Conservation (phyloP, 2,113 vertebrate species). For the Cinclus cinclus region DNA sequence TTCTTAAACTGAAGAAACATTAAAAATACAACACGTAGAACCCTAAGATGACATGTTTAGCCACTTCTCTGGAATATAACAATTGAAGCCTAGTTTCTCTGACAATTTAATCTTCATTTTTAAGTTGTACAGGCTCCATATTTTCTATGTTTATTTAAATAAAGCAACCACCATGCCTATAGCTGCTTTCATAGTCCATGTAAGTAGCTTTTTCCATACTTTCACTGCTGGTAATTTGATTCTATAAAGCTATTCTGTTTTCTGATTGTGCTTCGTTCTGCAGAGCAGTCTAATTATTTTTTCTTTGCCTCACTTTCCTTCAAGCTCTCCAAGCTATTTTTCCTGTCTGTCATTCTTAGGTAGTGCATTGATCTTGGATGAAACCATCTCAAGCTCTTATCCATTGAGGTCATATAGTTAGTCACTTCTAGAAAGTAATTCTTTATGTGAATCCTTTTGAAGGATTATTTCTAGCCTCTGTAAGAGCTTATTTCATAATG, state of each 20-base stretch:
- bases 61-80: not conserved
- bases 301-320: not conserved
- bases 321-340: not conserved
- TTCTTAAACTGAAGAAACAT: not conserved
- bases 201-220: not conserved
- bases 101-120: not conserved
- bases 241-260: not conserved
- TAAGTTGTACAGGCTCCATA: not conserved
- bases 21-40: not conserved
- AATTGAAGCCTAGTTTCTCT: not conserved
- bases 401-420: not conserved
- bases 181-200: not conserved
- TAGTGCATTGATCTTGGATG: not conserved
- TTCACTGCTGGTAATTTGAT: not conserved
- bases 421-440: slow-evolving; percentile 1
- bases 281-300: not conserved
- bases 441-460: not conserved
- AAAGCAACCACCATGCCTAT: not conserved
- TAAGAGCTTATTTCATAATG: not conserved
- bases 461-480: not conserved
- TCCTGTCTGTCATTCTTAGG: not conserved
- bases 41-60: not conserved
- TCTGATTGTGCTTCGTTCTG: not conserved
- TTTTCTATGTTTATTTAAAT: not conserved
- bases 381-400: not conserved